Evolutionary conservation across 2,113 vertebrate species (phyloP), one percentile per base, ranked within the genome.

Genomic region (Mormyrus iriodes): DNA sequence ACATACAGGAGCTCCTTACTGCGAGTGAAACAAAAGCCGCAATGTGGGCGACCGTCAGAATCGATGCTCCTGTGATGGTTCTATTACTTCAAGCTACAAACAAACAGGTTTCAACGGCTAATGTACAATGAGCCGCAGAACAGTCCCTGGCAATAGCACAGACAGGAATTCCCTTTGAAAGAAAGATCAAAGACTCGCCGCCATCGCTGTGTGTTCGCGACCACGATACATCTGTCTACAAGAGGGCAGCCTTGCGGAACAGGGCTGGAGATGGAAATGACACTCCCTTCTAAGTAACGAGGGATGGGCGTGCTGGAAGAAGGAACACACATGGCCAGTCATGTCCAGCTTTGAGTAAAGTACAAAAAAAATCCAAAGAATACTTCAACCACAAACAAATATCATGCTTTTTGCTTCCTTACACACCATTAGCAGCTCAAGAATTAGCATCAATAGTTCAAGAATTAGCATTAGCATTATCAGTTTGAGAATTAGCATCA

Each of bases 141-240:
- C 90, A 92, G 91, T 92, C 90, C 92, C 86, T 92, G 92, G 87
- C 93, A 91, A 83, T 85, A 87, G 86, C 91, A 91, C 89, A 91
- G 91, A 93, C 92, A 91, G 91, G 93, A 93, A 88, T 92, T 93
- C 93, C 94, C 94, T 95, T 95, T 95, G 94, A 96, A 95, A 96
- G 90, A 46, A 93, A 92, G 95, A 96, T 96, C 94, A 96, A 95
- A 96, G 19, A 94, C 92, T 39, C n/a, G 12, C 46, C 82, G n/a
- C n/a, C 86, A 82, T 91, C 90, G 89, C 91, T 88, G 76, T 35
- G 95, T 95, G 94, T 95, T 95, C 94, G 95, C 94, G 93, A 95
- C 92, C 90, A 89, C 46, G 21, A 92, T 92, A 95, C 95, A 95
- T 95, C 95, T 95, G 94, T 94, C 94, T 93, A 91, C 93, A 90